Conservation (phyloP, 2,888 invertebrate species). For the Lasioglossum morio region DNA sequence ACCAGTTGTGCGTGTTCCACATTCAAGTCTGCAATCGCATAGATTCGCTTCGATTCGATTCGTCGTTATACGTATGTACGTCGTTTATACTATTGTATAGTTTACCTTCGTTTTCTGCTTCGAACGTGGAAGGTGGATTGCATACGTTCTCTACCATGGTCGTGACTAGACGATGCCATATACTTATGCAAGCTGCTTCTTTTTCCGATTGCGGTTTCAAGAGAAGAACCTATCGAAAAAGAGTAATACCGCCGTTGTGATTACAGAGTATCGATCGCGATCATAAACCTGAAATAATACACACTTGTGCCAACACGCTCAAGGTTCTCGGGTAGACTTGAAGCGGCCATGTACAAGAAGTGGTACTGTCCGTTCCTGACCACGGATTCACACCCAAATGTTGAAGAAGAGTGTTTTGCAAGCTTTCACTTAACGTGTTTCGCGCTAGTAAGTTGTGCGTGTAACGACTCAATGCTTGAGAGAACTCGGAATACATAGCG, state of each 20-base stretch:
- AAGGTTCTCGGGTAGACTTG: conserved; percentile 92
- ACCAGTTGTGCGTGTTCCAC: conserved; percentile 98
- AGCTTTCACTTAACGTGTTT: conserved; percentile 88
- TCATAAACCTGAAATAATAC: background rate
- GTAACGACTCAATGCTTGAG: conserved; percentile 91
- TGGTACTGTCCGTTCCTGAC: conserved; percentile 87
- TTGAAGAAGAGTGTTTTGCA: conserved; percentile 90
- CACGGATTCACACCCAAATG: conserved; percentile 92
- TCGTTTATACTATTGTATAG: background rate
- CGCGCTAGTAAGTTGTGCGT: conserved; percentile 91
- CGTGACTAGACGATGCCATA: conserved; percentile 96
- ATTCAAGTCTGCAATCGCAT: conserved; percentile 90
- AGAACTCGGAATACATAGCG: conserved; percentile 90
- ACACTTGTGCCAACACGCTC: conserved; percentile 92
- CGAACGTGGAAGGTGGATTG: conserved; percentile 87
- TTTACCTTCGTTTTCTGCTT: conserved; percentile 90
- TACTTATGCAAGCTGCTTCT: conserved; percentile 94
- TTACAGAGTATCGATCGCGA: background rate
- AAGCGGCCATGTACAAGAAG: conserved; percentile 89
- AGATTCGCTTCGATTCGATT: background rate
- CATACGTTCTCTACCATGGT: conserved; percentile 95
- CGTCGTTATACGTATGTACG: background rate
- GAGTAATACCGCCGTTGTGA: background rate
- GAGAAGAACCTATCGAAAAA: conserved; percentile 87
- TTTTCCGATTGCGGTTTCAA: conserved; percentile 93